Percentiles rank a stretch among this genome's conserved stretches.
phyloP scores from a whole-genome alignment of 1,140 invertebrate genomes.

The Carcinoscorpius rotundicauda region DNA sequence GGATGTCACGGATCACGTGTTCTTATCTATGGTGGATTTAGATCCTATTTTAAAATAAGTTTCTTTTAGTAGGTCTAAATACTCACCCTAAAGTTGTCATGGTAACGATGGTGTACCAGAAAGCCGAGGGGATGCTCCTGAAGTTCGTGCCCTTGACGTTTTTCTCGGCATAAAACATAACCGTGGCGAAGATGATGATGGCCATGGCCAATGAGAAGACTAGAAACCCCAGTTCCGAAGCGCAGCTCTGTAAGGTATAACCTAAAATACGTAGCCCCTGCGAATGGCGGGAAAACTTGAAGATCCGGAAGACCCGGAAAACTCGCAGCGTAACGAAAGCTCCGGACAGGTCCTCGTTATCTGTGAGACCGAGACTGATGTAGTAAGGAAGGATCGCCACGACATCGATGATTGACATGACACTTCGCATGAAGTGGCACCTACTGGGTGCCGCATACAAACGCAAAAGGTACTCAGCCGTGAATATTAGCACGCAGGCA shows the following conservation, averaged over 20 bases:
- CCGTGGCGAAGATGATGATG: conserved; percentile 96
- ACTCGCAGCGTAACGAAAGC: conserved; percentile 98
- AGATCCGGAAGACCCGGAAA: conserved; percentile 97
- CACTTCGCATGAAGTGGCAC: conserved; percentile 91
- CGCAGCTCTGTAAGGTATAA: conserved; percentile 98
- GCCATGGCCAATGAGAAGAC: conserved; percentile 99
- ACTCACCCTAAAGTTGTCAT: conserved; percentile 99
- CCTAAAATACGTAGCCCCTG: conserved; percentile 96
- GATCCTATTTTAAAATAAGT: too few species aligned
- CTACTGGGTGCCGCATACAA: conserved; percentile 95
- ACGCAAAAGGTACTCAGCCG: conserved; percentile 90
- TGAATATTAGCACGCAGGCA: conserved; percentile 99
- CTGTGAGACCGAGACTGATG: conserved; percentile 89
- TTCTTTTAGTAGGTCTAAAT: background rate
- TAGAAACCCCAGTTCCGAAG: conserved; percentile 96
- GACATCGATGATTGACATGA: conserved; percentile 99
- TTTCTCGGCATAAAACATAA: conserved; percentile 99
- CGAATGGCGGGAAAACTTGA: conserved; percentile 99
- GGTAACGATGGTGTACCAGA: conserved; percentile 99
- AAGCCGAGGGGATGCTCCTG: conserved; percentile 96
- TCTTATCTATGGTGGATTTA: too few species aligned
- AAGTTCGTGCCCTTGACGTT: conserved; percentile 91
- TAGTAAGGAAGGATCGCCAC: conserved; percentile 99
- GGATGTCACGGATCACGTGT: too few species aligned
- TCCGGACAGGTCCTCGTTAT: conserved; percentile 97